Evolutionary conservation across 2,888 invertebrate species (phyloP).

Genomic region (Rugalucina vietnamica): DNA sequence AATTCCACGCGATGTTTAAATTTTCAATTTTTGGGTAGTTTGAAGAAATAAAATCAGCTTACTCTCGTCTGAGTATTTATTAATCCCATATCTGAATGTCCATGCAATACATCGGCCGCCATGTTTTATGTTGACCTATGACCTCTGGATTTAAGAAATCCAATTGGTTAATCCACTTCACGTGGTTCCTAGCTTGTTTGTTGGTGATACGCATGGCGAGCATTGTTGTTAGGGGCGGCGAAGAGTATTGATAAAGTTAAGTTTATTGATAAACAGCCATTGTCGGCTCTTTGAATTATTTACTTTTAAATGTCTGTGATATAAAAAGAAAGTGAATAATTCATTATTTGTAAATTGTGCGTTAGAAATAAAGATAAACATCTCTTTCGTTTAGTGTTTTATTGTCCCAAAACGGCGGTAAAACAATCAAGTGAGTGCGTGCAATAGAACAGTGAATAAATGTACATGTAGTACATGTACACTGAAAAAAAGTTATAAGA

Average conservation of each 20-base stretch:
- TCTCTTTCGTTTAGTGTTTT: neutral
- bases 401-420: neutral
- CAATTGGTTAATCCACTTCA: slow-evolving; percentile 55
- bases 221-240: slow-evolving; percentile 21
- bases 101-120: slow-evolving; percentile 64
- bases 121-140: slow-evolving; percentile 62
- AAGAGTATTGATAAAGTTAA: slow-evolving; percentile 7
- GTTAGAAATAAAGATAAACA: neutral
- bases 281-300: neutral
- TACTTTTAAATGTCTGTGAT: neutral
- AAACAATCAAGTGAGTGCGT: neutral
- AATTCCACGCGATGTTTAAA: neutral
- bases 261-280: slow-evolving; percentile 8
- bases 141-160: slow-evolving; percentile 34
- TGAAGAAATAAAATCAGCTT: slow-evolving; percentile 36
- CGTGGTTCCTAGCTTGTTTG: slow-evolving; percentile 52
- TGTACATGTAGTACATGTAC: no score
- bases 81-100: slow-evolving; percentile 52
- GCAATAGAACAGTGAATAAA: no score
- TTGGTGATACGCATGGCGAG: slow-evolving; percentile 58
- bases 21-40: slow-evolving; percentile 3
- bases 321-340: slow-evolving; percentile 2
- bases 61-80: slow-evolving; percentile 68
- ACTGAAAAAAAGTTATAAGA: no score
- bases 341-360: slow-evolving; percentile 11